Conservation (phyloP, 2,797 vertebrate genomes). For the Podargus strigoides region DNA sequence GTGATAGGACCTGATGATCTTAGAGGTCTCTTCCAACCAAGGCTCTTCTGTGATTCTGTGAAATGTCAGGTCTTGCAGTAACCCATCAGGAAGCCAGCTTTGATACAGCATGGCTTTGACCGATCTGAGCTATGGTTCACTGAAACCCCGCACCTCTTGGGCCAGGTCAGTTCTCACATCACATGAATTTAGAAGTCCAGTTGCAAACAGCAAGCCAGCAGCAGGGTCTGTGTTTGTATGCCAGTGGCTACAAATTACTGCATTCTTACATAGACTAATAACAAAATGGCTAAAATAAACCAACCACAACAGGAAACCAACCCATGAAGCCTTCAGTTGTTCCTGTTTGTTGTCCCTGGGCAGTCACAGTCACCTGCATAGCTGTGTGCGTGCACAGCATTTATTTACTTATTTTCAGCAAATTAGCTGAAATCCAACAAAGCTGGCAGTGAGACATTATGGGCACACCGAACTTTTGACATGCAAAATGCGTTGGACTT, state of each 20-base stretch:
- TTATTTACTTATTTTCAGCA: constrained; percentile 1
- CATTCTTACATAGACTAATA: not conserved
- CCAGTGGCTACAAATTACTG: not conserved
- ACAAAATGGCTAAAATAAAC: not conserved
- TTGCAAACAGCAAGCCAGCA: not conserved
- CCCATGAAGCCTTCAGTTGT: not conserved
- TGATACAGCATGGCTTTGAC: not conserved
- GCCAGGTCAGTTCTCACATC: not conserved
- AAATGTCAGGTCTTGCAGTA: not conserved
- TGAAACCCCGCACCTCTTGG: not conserved
- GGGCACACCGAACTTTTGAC: not conserved
- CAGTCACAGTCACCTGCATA: not conserved
- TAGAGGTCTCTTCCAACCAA: no score
- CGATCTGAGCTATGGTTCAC: not conserved
- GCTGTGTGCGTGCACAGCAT: not conserved
- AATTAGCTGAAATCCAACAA: not conserved
- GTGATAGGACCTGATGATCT: no score
- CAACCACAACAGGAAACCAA: not conserved
- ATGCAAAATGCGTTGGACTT: not conserved
- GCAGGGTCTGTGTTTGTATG: not conserved
- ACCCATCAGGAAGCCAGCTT: not conserved
- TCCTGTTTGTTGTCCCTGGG: not conserved
- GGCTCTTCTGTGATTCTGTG: no score
- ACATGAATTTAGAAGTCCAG: not conserved
- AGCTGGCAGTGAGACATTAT: not conserved